Percentiles rank a stretch among this genome's conserved stretches.
phyloP scores from a whole-genome alignment of 2,113 vertebrate species.

The Gobiocypris rarus region DNA sequence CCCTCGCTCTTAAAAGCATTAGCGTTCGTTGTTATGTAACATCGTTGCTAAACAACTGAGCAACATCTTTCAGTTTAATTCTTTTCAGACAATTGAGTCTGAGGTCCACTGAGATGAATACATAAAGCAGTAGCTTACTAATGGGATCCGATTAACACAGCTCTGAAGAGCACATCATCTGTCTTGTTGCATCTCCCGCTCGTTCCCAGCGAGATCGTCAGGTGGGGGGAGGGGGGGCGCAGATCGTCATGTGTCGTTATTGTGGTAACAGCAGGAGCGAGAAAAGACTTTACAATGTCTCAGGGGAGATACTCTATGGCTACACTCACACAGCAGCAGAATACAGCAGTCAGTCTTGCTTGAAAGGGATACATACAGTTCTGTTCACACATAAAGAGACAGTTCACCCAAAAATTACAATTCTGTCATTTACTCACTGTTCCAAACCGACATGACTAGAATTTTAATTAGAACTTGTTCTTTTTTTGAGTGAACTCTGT shows the following conservation, averaged over 20 bases:
- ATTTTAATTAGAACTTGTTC: background rate
- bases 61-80: slow-evolving; percentile 6
- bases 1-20: background rate
- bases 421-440: background rate
- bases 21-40: background rate
- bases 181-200: background rate
- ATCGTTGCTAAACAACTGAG: slow-evolving; percentile 15
- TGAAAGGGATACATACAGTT: background rate
- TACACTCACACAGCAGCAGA: background rate
- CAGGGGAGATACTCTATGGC: background rate
- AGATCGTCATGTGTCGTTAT: background rate
- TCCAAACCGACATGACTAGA: background rate
- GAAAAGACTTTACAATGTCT: slow-evolving; percentile 6
- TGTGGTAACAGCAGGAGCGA: slow-evolving; percentile 3
- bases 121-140: slow-evolving; percentile 42
- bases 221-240: background rate
- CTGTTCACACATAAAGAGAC: background rate
- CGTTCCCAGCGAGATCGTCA: background rate
- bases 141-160: slow-evolving; percentile 39
- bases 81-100: slow-evolving; percentile 23
- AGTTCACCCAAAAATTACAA: background rate
- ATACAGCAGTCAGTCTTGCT: background rate
- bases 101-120: slow-evolving; percentile 37
- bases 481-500: background rate
- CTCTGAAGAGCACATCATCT: slow-evolving; percentile 7